These are phyloP conservation scores for Brenthis hecate DNA, from an alignment of 2,888 invertebrate species.

Conservation along the genomic window DNA sequence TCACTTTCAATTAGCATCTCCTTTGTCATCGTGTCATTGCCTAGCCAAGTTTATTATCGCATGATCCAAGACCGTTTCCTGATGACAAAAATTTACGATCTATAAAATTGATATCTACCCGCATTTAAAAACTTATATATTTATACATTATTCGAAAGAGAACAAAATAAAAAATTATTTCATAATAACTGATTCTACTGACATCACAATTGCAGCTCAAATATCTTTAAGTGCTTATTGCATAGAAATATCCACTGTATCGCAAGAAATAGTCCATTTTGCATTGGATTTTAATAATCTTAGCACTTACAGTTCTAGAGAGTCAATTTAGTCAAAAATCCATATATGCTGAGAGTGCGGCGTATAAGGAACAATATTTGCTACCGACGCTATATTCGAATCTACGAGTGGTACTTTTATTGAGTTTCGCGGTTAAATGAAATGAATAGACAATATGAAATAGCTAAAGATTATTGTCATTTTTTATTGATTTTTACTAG, in stretches of 20 bases:
- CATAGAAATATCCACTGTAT: constrained; percentile 1
- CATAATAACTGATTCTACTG: not conserved
- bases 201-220: not conserved
- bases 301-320: constrained; percentile 24
- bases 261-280: constrained; percentile 13
- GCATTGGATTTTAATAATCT: constrained; percentile 26
- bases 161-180: not conserved
- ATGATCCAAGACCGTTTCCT: constrained; percentile 72
- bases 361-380: constrained; percentile 66
- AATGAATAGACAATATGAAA: constrained; percentile 27
- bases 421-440: constrained; percentile 54
- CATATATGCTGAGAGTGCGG: constrained; percentile 58
- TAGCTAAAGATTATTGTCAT: not conserved
- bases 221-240: not conserved
- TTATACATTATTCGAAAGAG: not conserved
- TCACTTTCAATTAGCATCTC: constrained; percentile 34
- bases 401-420: constrained; percentile 59
- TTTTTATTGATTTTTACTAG: not conserved
- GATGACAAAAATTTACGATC: constrained; percentile 73
- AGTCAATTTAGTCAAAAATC: constrained; percentile 43
- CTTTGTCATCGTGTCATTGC: constrained; percentile 71
- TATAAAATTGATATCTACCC: constrained; percentile 75
- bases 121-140: constrained; percentile 61
- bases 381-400: constrained; percentile 59
- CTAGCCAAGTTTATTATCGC: constrained; percentile 69